These are phyloP conservation scores for Paguma larvata DNA, from an alignment of 2,797 vertebrate species.

Conservation along the genomic window DNA sequence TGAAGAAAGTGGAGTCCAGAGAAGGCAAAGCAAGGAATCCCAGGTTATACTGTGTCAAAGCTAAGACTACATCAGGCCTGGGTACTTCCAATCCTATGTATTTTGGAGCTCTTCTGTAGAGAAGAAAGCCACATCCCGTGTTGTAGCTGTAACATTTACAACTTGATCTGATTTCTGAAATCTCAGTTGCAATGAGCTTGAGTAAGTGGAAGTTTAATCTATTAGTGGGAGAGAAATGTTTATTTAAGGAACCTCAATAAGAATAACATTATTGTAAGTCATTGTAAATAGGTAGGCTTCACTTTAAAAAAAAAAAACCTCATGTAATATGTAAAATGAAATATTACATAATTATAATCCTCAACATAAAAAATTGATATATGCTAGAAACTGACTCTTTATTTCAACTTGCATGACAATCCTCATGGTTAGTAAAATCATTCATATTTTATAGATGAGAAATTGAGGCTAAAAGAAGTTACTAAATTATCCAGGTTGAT, in stretches of 20 bases:
- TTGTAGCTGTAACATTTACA: background rate
- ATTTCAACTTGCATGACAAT: conserved; percentile 69
- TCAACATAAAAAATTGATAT: conserved; percentile 6
- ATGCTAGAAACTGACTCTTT: conserved; percentile 58
- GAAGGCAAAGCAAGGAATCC: background rate
- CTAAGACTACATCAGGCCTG: background rate
- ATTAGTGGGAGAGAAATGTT: conserved; percentile 11
- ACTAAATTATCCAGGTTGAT: conserved; percentile 71
- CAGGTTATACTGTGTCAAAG: background rate
- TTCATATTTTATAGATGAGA: conserved; percentile 74
- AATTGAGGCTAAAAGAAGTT: conserved; percentile 61
- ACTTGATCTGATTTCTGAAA: conserved; percentile 42
- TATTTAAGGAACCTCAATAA: background rate
- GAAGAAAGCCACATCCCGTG: background rate
- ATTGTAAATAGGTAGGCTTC: conserved; percentile 1
- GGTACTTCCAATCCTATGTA: background rate
- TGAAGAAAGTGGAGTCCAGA: background rate
- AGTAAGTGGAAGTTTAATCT: background rate
- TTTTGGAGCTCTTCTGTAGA: background rate
- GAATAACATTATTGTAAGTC: conserved; percentile 43
- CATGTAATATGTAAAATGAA: background rate
- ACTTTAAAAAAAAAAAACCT: background rate
- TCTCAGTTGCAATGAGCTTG: background rate
- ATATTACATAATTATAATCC: conserved; percentile 55
- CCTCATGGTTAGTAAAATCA: conserved; percentile 44